A percentile compares a stretch with the other conserved stretches of the same genome.
These are phyloP conservation scores for Phaedon cochleariae DNA, from an alignment of 2,888 invertebrate species.

Conservation along the genomic window DNA sequence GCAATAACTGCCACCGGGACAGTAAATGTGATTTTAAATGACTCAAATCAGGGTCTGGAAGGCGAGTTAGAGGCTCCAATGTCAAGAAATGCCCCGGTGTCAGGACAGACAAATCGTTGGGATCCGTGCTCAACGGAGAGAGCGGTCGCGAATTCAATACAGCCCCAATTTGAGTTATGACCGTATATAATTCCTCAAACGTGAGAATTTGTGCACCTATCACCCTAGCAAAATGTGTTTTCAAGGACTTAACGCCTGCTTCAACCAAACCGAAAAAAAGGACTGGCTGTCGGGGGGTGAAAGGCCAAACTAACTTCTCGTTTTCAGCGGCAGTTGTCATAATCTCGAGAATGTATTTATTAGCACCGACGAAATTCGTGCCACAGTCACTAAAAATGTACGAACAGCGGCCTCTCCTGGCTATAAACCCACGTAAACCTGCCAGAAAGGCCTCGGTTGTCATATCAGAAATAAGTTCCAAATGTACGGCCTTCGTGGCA, in stretches of 20 bases:
- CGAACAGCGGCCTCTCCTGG: slow-evolving; percentile 21
- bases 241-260: slow-evolving; percentile 30
- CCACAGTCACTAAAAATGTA: slow-evolving; percentile 28
- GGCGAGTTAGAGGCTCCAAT: too few relatives aligned
- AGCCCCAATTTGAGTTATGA: slow-evolving; percentile 22
- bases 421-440: slow-evolving; percentile 27
- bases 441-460: slow-evolving; percentile 25
- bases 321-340: slow-evolving; percentile 12
- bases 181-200: slow-evolving; percentile 29
- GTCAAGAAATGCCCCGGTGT: too few relatives aligned
- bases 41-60: too few relatives aligned
- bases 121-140: slow-evolving; percentile 23
- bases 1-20: neutral
- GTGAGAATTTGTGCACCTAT: slow-evolving; percentile 29
- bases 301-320: slow-evolving; percentile 25
- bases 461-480: slow-evolving; percentile 29
- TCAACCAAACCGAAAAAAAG: slow-evolving; percentile 31
- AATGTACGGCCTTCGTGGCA: slow-evolving; percentile 29
- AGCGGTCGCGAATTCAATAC: slow-evolving; percentile 29
- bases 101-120: slow-evolving; percentile 19
- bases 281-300: slow-evolving; percentile 28
- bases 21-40: slow-evolving; percentile 12
- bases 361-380: slow-evolving; percentile 34
- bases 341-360: slow-evolving; percentile 19
- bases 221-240: slow-evolving; percentile 27